Evolutionary conservation across 2,888 invertebrate genomes (phyloP).

Genomic region (Patella caerulea): DNA sequence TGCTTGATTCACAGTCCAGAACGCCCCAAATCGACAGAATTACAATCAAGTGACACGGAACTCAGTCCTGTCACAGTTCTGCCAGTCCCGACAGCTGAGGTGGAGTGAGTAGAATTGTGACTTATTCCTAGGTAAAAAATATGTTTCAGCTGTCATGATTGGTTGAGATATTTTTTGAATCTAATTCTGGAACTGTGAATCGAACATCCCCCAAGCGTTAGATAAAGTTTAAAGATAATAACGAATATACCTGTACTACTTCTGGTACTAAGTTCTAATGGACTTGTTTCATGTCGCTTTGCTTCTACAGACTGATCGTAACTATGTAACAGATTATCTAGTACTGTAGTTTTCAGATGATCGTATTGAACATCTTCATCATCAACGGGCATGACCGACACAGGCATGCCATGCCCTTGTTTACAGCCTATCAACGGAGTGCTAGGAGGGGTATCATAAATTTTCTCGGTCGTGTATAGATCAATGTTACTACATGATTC

Average conservation of each 20-base stretch:
- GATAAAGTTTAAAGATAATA: not conserved
- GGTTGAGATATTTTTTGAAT: too few species aligned
- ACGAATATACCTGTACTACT: not conserved
- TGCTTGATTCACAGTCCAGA: too few species aligned
- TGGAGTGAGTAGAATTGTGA: too few species aligned
- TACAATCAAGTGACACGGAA: too few species aligned
- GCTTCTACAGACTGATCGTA: not conserved
- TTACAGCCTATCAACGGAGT: not conserved
- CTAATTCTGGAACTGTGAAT: too few species aligned
- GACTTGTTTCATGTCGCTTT: not conserved
- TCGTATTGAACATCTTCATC: not conserved
- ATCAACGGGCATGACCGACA: not conserved
- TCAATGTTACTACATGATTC: too few species aligned
- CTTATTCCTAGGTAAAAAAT: too few species aligned
- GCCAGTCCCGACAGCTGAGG: too few species aligned
- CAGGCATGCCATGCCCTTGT: not conserved
- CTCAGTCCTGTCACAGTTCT: too few species aligned
- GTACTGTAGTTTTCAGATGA: not conserved
- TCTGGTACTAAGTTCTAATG: not conserved
- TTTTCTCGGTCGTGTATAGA: not conserved
- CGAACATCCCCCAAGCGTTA: too few species aligned
- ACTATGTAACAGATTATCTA: not conserved
- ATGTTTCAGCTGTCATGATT: too few species aligned
- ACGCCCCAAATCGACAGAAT: too few species aligned
- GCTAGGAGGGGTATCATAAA: not conserved